phyloP scores from a whole-genome alignment of 2,113 vertebrate species.

The Willisornis vidua region DNA sequence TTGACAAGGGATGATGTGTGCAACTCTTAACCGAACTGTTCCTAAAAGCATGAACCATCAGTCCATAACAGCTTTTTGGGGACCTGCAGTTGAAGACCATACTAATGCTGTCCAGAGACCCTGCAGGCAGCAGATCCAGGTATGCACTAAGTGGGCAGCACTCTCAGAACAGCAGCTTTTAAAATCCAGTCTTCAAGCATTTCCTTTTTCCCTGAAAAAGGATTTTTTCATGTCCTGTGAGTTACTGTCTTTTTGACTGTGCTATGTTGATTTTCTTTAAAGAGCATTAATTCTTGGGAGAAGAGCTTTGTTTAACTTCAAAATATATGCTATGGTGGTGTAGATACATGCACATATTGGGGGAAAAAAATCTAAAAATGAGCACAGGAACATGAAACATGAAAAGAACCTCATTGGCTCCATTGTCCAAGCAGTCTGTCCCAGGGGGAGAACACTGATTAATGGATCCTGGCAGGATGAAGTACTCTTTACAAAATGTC shows the following conservation, averaged over 20 bases:
- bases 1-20: background rate
- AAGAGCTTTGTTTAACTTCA: background rate
- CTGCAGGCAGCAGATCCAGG: background rate
- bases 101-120: background rate
- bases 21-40: background rate
- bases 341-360: background rate
- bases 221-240: background rate
- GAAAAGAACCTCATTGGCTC: background rate
- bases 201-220: background rate
- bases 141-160: background rate
- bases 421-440: background rate
- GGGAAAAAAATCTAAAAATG: background rate
- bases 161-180: background rate
- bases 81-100: background rate
- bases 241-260: background rate
- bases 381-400: background rate
- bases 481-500: background rate
- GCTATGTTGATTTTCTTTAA: background rate
- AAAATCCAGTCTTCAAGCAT: background rate
- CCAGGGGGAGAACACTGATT: background rate
- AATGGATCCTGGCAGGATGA: background rate
- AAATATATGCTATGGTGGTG: background rate
- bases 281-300: background rate
- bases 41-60: background rate
- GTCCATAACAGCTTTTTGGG: background rate